Evolutionary conservation across 2,797 vertebrate genomes (phyloP), one percentile per base, ranked within the genome.

Genomic region (Galago senegalensis): DNA sequence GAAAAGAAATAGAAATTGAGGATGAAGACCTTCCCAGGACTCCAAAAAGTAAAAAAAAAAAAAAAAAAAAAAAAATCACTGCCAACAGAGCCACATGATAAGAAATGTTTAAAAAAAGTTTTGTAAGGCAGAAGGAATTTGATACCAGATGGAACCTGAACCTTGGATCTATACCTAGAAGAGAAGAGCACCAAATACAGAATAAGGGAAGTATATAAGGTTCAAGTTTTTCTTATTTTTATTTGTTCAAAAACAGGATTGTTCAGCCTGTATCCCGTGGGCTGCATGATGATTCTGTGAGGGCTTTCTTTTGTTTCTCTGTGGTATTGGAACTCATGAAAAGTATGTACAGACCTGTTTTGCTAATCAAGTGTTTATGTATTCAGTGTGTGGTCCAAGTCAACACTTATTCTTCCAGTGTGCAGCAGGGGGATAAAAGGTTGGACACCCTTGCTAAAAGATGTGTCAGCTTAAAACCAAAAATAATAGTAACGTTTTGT

Each of bases 51-150:
- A 8, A n/a, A 29, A 61, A 43, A 93, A 67, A 34, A 73, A 34
- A 34, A 34, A 73, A 34, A 34, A 49, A 23, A 77, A 56, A 40
- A 93, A 67, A 34, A 73, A 34, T 5, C 83, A 80, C 1, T 60
- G 25, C 58, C 46, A 89, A 81, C 58, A 96, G n/a, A 87, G 13
- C 21, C 77, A 81, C 61, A 3, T 43, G 29, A 87, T 37, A 95
- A 92, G 40, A 89, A 81, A 83, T 49, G 16, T 40, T 77, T 14
- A 49, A 85, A 73, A 25, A 21, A 94, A 92, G n/a, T 76, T 93
- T 67, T 82, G 5, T 6, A 75, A 77, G 31, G 13, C 53, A 76
- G 20, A 95, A 86, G 34, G 23, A 93, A 87, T 81, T 2, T 84
- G 14, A 16, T 67, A 73, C 0, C 20, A 79, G 25, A 89, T 1